Conservation (phyloP, 2,113 vertebrate genomes). For the Alethe castanea region DNA sequence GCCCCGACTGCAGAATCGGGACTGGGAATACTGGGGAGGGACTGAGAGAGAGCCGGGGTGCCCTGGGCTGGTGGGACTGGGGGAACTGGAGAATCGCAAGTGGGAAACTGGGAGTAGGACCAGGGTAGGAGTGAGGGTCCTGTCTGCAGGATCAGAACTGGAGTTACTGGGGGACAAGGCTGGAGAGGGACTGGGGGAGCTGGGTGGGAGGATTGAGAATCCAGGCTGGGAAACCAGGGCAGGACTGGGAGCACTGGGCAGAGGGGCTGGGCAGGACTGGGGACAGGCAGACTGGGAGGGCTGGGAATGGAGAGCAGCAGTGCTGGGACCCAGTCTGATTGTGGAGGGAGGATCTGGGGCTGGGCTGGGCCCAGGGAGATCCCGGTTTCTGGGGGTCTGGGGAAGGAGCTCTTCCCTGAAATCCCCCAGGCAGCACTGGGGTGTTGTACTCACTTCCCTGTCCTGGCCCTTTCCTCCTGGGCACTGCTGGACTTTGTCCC, state of each 20-base stretch:
- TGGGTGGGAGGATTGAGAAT: background rate
- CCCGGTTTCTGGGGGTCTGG: fast-evolving
- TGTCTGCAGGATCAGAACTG: background rate
- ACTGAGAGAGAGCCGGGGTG: background rate
- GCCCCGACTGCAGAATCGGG: background rate
- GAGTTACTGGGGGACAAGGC: background rate
- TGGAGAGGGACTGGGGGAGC: background rate
- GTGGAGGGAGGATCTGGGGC: background rate
- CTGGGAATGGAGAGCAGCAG: background rate
- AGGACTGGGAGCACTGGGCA: background rate
- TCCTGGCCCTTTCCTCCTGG: fast-evolving
- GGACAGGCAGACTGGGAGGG: background rate
- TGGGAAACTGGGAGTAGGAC: background rate
- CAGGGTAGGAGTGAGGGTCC: no score
- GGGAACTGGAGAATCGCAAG: background rate
- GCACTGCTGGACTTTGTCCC: background rate
- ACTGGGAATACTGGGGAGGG: background rate
- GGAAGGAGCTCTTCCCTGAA: background rate
- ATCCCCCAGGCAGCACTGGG: fast-evolving
- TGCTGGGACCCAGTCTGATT: fast-evolving
- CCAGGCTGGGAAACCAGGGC: background rate
- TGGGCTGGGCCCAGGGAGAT: background rate
- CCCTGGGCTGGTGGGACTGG: no score
- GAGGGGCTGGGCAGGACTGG: background rate
- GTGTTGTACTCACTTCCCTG: fast-evolving